A percentile compares a stretch with the other conserved stretches of the same genome.
Evolutionary conservation across 2,797 vertebrate species (phyloP).

Genomic region (Nannoperca obscura): DNA sequence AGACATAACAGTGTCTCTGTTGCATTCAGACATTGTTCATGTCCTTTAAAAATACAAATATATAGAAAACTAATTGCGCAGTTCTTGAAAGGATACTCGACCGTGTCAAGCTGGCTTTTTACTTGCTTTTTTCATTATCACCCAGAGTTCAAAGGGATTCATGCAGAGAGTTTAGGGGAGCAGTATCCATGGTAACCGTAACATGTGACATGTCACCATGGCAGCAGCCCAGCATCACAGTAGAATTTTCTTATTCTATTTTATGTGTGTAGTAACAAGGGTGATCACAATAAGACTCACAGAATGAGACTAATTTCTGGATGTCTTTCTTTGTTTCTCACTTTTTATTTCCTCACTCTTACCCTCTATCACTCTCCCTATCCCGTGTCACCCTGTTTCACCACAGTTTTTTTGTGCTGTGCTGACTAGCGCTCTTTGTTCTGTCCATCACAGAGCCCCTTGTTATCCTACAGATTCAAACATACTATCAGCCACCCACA

Average conservation of each 20-base stretch:
- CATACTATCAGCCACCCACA: constrained; percentile 49
- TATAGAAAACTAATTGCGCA: background rate
- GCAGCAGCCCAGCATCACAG: constrained; percentile 46
- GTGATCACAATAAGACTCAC: constrained; percentile 37
- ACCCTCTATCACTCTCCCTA: background rate
- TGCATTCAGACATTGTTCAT: constrained; percentile 1
- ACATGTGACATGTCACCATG: constrained; percentile 54
- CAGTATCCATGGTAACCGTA: constrained; percentile 61
- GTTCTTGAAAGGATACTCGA: constrained; percentile 3
- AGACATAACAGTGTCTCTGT: background rate
- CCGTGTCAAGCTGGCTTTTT: constrained; percentile 20
- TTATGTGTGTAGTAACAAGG: constrained; percentile 59
- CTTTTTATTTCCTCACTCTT: constrained; percentile 5
- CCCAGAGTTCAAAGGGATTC: constrained; percentile 51
- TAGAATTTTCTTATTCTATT: constrained; percentile 4
- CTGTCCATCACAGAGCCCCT: constrained; percentile 63
- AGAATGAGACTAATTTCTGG: constrained; percentile 40
- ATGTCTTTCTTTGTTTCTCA: background rate
- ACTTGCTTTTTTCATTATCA: background rate
- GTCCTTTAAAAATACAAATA: background rate
- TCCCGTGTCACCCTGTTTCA: constrained; percentile 26
- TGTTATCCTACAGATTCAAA: constrained; percentile 50
- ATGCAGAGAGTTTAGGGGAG: constrained; percentile 23
- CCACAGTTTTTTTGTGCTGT: constrained; percentile 21
- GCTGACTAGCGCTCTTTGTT: constrained; percentile 71